Evolutionary conservation across 2,797 vertebrate species (phyloP), one percentile per base, ranked within the genome.

Genomic region (Neosilurus mollespiculum): DNA sequence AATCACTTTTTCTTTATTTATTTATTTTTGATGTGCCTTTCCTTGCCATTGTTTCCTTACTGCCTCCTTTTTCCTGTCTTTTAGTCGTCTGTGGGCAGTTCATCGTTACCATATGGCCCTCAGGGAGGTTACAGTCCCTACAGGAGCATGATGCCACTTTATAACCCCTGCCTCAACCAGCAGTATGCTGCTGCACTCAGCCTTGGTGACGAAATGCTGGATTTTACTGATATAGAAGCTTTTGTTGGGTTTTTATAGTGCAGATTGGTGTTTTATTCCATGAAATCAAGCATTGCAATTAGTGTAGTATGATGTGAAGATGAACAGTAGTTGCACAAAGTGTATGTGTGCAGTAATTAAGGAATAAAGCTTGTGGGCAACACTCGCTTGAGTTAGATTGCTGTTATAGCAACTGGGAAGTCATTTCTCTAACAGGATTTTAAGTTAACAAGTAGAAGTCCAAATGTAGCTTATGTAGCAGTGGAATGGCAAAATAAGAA

Each of bases 161-260:
- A 97, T 89, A 96, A 95, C 92, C 97, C 96, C 86, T 94, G 98
- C 65, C 95, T 97, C 81, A 95, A 93, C 91, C 97, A 97, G 87
- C 97, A 97, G 88, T 98, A 97, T 54, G 95, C 96, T 54, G 95
- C 97, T 51, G 96, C 97, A 0, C 89, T 98, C 88, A 96, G 97
- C 81, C 91, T 98, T 84, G 98, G 98, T 99, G 93, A 93, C 94
- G 93, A 37, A 58, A 43, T 18, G 11, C 22, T n/a, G 43, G 1
- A 15, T 11, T 71, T 16, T 65, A 7, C 30, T 67, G n/a, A 43
- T 69, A 18, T 66, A 2, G 61, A 26, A 15, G 14, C 64, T 24
- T 51, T 51, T 1, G 1, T 72, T 8, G 24, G 5, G 24, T 49
- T 15, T 53, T 7, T 5, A n/a, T 9, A 16, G 11, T 70, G 37